Base-by-base conservation (phyloP, 2,888 invertebrate species). In the Pseudococcus longispinus region DNA sequence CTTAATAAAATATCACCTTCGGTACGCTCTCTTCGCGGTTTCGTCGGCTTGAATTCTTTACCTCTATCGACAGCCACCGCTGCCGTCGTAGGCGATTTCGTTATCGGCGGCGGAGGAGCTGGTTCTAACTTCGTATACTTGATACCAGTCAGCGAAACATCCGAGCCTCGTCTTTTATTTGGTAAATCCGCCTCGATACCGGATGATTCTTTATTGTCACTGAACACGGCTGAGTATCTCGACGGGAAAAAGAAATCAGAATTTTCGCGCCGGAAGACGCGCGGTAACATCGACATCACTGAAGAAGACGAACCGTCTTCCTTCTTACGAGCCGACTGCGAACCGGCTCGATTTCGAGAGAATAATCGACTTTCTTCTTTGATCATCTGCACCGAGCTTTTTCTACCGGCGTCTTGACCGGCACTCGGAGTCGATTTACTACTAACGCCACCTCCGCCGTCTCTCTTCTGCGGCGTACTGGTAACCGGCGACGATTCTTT, bases 21-120 rank as follows among this genome's bases (percentile, higher is more conserved):
- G 90, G 96, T 96, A 92, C 96, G 96, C 93, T 96, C 96, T 90
- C 96, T 93, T 90, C 96, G 93, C 84, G 95, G 95, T 90, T 93
- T 93, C 89, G 94, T 89, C n/a, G 90, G 90, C 91, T 91, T 84
- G 92, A 91, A 60, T 91, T 89, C 89, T 90, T 91, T 91, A 8
- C 29, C 26, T 29, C 42, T 51, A 6, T 32, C 32, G 90, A 92
- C 13, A 90, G 91, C 89, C 90, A 91, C 90, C 91, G 91, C 89
- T 91, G 91, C 91, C 92, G 91, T 90, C 92, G 91, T 89, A 92
- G 89, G 92, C 88, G 92, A 92, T 90, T 92, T 92, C 90, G 93
- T 93, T 87, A 93, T 92, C 8, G 84, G 55, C 13, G 55, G 51
- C 44, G 44, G 26, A 89, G 90, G 95, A 95, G 51, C 94, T 94